Conservation (phyloP, 2,113 vertebrate genomes). For the Aix galericulata region DNA sequence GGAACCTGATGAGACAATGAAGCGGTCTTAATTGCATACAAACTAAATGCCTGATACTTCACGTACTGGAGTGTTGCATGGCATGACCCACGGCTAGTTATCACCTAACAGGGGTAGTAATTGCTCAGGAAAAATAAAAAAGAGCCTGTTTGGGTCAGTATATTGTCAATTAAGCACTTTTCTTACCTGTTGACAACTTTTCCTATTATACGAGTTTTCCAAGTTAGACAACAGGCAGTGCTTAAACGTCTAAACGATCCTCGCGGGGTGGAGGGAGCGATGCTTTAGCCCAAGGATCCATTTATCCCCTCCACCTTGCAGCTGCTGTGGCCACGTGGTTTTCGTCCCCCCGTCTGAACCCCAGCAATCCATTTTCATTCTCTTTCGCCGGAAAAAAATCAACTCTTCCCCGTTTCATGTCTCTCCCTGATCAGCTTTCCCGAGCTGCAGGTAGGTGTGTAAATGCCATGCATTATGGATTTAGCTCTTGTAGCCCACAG, state of each 20-base stretch:
- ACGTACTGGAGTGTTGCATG: background rate
- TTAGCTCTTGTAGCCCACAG: background rate
- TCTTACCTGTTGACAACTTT: background rate
- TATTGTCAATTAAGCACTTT: background rate
- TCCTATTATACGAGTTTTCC: background rate
- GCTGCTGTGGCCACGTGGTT: background rate
- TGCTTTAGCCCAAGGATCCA: background rate
- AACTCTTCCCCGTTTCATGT: background rate
- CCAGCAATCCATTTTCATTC: background rate
- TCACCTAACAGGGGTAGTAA: background rate
- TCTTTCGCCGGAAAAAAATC: background rate
- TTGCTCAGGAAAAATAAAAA: background rate
- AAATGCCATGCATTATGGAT: background rate
- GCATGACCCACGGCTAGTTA: background rate
- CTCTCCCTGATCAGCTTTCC: background rate
- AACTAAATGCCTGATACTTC: constrained; percentile 10
- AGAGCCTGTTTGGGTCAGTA: background rate
- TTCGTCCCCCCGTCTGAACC: background rate
- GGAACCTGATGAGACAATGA: constrained; percentile 70
- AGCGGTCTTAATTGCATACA: constrained; percentile 73
- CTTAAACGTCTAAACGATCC: accelerated
- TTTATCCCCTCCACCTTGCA: background rate
- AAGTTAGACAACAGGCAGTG: accelerated
- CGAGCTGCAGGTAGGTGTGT: constrained; percentile 7
- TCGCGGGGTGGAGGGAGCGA: accelerated